A percentile compares a stretch with the other conserved stretches of the same genome.
Conservation (phyloP, 2,113 vertebrate species). For the Amphiprion ocellaris region DNA sequence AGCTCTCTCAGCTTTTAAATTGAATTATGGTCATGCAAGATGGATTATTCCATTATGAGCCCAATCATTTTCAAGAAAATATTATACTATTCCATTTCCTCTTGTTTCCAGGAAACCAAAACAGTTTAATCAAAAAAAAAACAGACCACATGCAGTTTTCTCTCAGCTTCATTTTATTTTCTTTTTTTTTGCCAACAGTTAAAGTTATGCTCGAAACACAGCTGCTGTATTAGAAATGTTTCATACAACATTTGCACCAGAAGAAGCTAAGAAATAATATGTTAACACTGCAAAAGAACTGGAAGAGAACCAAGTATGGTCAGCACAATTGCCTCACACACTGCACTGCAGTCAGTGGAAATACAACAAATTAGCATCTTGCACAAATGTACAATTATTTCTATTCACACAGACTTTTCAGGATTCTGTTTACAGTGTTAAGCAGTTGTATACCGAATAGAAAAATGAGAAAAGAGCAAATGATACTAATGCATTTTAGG, state of each 20-base stretch:
- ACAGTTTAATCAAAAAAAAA: neutral
- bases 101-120: slow-evolving; percentile 29
- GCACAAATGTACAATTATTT: slow-evolving; percentile 45
- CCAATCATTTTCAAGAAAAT: slow-evolving; percentile 26
- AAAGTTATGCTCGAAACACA: slow-evolving; percentile 15
- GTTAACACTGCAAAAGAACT: slow-evolving; percentile 17
- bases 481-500: slow-evolving; percentile 1
- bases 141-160: neutral
- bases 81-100: slow-evolving; percentile 6
- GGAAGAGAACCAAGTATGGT: slow-evolving; percentile 20
- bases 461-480: slow-evolving; percentile 8
- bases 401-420: slow-evolving; percentile 36
- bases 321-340: slow-evolving; percentile 13
- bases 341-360: slow-evolving; percentile 14
- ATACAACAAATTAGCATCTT: slow-evolving; percentile 29
- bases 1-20: slow-evolving; percentile 34
- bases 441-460: neutral
- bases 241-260: slow-evolving; percentile 31
- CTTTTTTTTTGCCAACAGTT: slow-evolving; percentile 37
- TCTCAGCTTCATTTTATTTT: slow-evolving; percentile 34
- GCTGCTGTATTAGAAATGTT: slow-evolving; percentile 20
- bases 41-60: slow-evolving; percentile 52
- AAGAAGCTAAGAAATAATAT: slow-evolving; percentile 27
- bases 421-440: slow-evolving; percentile 18
- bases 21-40: slow-evolving; percentile 42